Evolutionary conservation across 1,140 invertebrate species (phyloP).

Genomic region (Medauroidea extradentata): DNA sequence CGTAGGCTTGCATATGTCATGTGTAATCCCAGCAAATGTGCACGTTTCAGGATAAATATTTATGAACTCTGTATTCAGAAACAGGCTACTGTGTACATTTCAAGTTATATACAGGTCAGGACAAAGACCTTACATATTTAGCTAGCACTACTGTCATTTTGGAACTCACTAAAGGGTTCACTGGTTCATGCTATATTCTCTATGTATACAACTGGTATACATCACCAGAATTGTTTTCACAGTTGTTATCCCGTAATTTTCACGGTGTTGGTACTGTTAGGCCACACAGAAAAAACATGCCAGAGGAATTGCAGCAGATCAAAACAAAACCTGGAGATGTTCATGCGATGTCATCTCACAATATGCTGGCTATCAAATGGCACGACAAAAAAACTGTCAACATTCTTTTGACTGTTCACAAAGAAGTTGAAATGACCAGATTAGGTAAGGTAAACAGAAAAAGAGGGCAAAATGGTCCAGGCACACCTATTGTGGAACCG

Average conservation of each 20-base stretch:
- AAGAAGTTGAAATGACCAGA: neutral
- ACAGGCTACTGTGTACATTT: too few species aligned
- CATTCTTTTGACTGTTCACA: slow-evolving; percentile 33
- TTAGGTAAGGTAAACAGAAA: neutral
- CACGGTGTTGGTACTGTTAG: slow-evolving; percentile 28
- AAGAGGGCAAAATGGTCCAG: neutral
- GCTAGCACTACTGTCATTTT: too few species aligned
- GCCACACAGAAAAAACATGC: slow-evolving; percentile 4
- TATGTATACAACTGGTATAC: too few species aligned
- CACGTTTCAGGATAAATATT: too few species aligned
- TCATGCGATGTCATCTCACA: slow-evolving; percentile 33
- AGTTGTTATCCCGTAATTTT: too few species aligned
- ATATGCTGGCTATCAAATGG: slow-evolving; percentile 39
- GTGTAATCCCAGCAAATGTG: slow-evolving; percentile 3
- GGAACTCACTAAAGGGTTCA: too few species aligned
- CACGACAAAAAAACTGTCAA: slow-evolving; percentile 36
- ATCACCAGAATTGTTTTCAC: too few species aligned
- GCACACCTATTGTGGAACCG: slow-evolving; percentile 16
- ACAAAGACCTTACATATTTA: too few species aligned
- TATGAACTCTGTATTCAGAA: too few species aligned
- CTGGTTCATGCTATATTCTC: too few species aligned
- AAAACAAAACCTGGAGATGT: slow-evolving; percentile 36
- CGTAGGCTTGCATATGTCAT: neutral
- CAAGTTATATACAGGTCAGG: too few species aligned
- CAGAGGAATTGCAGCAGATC: slow-evolving; percentile 21